Conservation (phyloP, 2,888 invertebrate genomes). For the Formica aserva region DNA sequence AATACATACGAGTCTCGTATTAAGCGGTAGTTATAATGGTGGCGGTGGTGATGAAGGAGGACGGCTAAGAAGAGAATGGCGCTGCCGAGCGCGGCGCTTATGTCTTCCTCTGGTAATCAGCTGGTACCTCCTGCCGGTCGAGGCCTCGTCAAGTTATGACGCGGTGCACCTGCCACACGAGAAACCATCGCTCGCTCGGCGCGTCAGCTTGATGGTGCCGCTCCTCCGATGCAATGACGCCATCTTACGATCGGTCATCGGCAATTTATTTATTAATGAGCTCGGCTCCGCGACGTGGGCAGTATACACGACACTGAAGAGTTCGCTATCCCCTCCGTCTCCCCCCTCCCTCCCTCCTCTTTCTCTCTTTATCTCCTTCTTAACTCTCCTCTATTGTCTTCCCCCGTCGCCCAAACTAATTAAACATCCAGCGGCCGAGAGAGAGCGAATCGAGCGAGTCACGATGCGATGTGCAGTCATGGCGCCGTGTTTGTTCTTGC, state of each 20-base stretch:
- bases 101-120: slow-evolving; percentile 74
- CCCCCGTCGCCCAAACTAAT: slow-evolving; percentile 56
- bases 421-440: slow-evolving; percentile 41
- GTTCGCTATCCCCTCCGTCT: background rate
- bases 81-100: slow-evolving; percentile 63
- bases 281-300: slow-evolving; percentile 40
- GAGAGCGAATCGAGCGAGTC: slow-evolving; percentile 41
- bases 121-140: slow-evolving; percentile 75
- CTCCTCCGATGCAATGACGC: slow-evolving; percentile 55
- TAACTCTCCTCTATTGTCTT: slow-evolving; percentile 34
- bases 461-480: slow-evolving; percentile 16
- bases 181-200: slow-evolving; percentile 62
- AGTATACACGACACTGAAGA: slow-evolving; percentile 43
- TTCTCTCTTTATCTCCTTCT: background rate
- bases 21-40: slow-evolving; percentile 66
- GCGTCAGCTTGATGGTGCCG: slow-evolving; percentile 64
- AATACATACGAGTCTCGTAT: slow-evolving; percentile 76
- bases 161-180: slow-evolving; percentile 70
- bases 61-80: slow-evolving; percentile 68
- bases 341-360: background rate
- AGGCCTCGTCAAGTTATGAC: slow-evolving; percentile 72
- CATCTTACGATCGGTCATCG: slow-evolving; percentile 58
- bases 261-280: slow-evolving; percentile 71
- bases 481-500: slow-evolving; percentile 62
- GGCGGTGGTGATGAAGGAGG: slow-evolving; percentile 50